Evolutionary conservation across 2,888 invertebrate genomes (phyloP), one percentile per base, ranked within the genome.

Genomic region (Eutolmus rufibarbis): DNA sequence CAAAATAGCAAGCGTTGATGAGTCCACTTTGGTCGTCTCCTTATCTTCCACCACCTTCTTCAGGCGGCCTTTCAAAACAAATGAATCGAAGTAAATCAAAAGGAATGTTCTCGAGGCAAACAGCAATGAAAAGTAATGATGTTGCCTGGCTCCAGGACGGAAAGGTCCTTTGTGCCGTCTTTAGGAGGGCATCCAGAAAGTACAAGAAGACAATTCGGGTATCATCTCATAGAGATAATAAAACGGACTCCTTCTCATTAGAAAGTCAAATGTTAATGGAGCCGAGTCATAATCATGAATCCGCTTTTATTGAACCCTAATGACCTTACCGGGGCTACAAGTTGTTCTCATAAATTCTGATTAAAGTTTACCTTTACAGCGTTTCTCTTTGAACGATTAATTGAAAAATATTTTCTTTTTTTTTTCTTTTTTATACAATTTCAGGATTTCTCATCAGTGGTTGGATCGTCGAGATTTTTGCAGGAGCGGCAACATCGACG

Each of bases 271-370:
- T 81, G 81, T 56, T 81, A 81, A 28, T 82, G 37, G 16, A 76
- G n/a, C 76, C 34, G 37, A 76, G 37, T 82, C 82, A 82, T 82
- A 82, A 82, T 82, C 82, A 82, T 82, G 57, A 82, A 82, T 66
- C 37, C 66, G 57, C 40, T 57, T 57, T 23, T 66, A 57, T 82
- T 82, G 82, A 82, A 57, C 82, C 9, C 34, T 66, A 82, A 57
- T 66, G 66, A 66, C 82, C 19, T 82, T 28, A 23, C 57, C 28
- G 9, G 19, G 34, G 82, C 56, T 56, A 56, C 66, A 57, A 82
- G 66, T 82, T 37, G 57, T 56, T 57, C 37, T 23, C 57, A 57
- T 82, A 57, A 82, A 82, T 82, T 37, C 57, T 82, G 82, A 82
- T 82, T 82, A 82, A 66, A 57, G 57, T 82, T 40, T 82, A 34